Base-by-base conservation (phyloP, 2,888 invertebrate species). In the Drosophila robusta region DNA sequence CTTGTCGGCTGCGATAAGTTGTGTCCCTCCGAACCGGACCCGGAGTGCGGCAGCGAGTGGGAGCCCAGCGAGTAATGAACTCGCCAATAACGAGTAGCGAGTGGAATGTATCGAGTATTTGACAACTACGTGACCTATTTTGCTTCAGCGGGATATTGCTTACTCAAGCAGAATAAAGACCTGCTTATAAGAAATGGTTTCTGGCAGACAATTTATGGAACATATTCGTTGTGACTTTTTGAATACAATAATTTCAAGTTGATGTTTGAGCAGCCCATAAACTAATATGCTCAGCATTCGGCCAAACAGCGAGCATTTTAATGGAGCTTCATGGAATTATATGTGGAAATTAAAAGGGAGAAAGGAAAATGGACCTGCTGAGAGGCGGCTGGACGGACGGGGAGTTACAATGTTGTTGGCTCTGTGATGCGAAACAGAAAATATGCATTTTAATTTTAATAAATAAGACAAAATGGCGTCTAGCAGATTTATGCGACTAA, bases 361-460 rank as follows among this genome's bases (percentile, higher is more conserved):
- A 60, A 45, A 16, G 56, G 26, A 55, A 44, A 46, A 44, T 51
- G 55, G 32, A 8, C 38, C 39, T 12, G 44, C 9, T 16, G 24
- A 22, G 45, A 29, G 32, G 45, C 24, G 18, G 45, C 9, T 29
- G 4, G 46, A 6, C 12, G 18, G 36, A 32, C 2, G 71, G 29
- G 46, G 7, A 36, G 49, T 34, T 11, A 63, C 54, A 38, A 45
- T 71, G 64, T 52, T 24, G 29, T 18, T 29, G 49, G 4, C 6
- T 36, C 58, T 29, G 22, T 52, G 72, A 60, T 39, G 47, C 55
- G 67, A 58, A 57, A 49, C 60, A 62, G 58, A 68, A 76, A 70
- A 70, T 85, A 78, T 77, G 76, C 71, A 87, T 87, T 89, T 90
- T 82, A 89, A 90, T 90, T 89, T 90, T 87, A 87, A 89, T 90